Evolutionary conservation across 2,113 vertebrate species (phyloP).

Genomic region (Brachirus orientalis): DNA sequence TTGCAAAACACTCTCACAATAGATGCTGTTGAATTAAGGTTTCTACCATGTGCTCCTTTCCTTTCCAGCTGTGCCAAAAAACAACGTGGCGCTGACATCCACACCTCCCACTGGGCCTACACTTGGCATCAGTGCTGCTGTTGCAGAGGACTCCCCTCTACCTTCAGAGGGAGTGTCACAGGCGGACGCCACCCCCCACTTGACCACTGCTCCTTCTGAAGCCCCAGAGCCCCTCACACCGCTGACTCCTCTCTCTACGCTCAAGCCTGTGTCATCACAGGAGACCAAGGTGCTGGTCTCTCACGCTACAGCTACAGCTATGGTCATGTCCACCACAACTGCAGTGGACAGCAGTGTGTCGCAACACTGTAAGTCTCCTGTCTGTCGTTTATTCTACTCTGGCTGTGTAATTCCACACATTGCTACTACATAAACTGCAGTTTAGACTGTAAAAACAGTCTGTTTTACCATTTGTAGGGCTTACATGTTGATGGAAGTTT

Average conservation of each 20-base stretch:
- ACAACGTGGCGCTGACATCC: conserved; percentile 26
- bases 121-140: conserved; percentile 31
- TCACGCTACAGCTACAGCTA: conserved; percentile 55
- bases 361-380: conserved; percentile 88
- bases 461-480: too few species aligned
- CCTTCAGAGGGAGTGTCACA: conserved; percentile 56
- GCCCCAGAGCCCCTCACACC: conserved; percentile 52
- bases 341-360: conserved; percentile 85
- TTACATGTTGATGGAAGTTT: too few species aligned
- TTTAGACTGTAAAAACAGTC: too few species aligned
- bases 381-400: background rate
- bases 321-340: conserved; percentile 66
- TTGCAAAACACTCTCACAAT: too few species aligned
- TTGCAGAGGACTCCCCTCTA: conserved; percentile 14
- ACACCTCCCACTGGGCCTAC: conserved; percentile 14
- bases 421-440: too few species aligned
- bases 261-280: conserved; percentile 55
- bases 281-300: conserved; percentile 59
- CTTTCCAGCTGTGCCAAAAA: conserved; percentile 56
- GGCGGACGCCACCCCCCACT: conserved; percentile 51
- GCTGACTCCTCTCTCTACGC: conserved; percentile 39
- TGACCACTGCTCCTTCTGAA: conserved; percentile 54
- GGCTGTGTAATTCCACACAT: too few species aligned
- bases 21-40: too few species aligned
- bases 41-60: background rate